phyloP scores from a whole-genome alignment of 2,888 invertebrate species.

The Antheraea yamamai region DNA sequence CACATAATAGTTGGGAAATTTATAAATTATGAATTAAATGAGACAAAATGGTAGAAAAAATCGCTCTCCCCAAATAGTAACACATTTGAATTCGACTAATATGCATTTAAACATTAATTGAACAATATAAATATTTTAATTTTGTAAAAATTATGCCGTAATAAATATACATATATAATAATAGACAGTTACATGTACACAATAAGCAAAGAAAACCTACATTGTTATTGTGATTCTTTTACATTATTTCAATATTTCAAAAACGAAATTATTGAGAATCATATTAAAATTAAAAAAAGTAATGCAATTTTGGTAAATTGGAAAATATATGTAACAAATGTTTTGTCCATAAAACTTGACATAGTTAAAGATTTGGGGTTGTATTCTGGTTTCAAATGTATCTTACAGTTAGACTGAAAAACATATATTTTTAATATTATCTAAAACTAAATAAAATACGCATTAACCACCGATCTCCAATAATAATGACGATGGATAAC shows the following conservation, averaged over 20 bases:
- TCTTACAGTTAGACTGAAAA: neutral
- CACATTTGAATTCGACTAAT: neutral
- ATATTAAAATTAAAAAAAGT: no score
- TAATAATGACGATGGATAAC: neutral
- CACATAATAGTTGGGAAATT: neutral
- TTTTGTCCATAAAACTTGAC: neutral
- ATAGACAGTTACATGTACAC: neutral
- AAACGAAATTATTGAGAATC: no score
- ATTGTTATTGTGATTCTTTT: no score
- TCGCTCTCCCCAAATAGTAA: slow-evolving; percentile 15
- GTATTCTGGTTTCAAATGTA: neutral
- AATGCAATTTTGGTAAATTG: neutral
- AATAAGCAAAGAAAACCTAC: no score
- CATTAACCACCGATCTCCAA: neutral
- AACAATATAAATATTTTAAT: neutral
- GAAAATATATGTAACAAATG: neutral
- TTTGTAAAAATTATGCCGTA: neutral
- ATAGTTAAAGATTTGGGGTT: neutral
- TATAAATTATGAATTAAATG: neutral
- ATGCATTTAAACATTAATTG: neutral
- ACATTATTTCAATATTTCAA: no score
- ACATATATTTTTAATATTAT: neutral
- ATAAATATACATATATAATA: neutral
- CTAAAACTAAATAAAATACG: neutral
- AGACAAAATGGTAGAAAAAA: neutral